Percentiles rank a stretch among this genome's conserved stretches.
Evolutionary conservation across 2,113 vertebrate genomes (phyloP).

Genomic region (Nyctibius bracteatus): DNA sequence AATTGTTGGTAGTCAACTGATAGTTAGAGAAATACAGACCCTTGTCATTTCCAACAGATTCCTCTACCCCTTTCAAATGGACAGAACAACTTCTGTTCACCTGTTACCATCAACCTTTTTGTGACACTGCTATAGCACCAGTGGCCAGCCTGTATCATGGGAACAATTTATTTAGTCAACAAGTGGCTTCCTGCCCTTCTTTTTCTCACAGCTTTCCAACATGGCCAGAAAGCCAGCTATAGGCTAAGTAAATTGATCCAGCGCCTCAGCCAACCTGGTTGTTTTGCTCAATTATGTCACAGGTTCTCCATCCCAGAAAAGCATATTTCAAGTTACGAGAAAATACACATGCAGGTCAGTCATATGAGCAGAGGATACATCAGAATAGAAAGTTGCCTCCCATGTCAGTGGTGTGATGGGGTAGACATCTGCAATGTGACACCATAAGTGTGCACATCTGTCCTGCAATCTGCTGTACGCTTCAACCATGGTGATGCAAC

Average conservation of each 20-base stretch:
- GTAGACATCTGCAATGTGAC: not conserved
- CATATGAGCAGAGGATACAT: not conserved
- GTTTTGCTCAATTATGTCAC: not conserved
- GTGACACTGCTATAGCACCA: not conserved
- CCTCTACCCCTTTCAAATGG: not conserved
- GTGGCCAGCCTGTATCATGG: not conserved
- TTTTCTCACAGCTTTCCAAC: not conserved
- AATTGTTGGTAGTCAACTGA: not conserved
- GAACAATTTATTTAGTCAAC: not conserved
- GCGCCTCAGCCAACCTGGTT: not conserved
- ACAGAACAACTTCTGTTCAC: not conserved
- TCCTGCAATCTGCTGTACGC: not conserved
- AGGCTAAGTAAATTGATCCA: not conserved
- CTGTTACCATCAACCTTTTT: not conserved
- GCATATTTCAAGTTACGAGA: not conserved
- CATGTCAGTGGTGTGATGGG: not conserved
- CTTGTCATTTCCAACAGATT: not conserved
- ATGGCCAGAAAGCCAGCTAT: not conserved
- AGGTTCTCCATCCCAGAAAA: not conserved
- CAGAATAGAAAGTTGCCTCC: not conserved
- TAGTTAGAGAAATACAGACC: not conserved
- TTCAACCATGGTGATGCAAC: not conserved
- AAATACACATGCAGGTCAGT: not conserved
- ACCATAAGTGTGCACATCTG: not conserved
- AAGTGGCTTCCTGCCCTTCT: not conserved